Evolutionary conservation across 2,888 invertebrate species (phyloP), one percentile per base, ranked within the genome.

Genomic region (Drosophila crucigera): DNA sequence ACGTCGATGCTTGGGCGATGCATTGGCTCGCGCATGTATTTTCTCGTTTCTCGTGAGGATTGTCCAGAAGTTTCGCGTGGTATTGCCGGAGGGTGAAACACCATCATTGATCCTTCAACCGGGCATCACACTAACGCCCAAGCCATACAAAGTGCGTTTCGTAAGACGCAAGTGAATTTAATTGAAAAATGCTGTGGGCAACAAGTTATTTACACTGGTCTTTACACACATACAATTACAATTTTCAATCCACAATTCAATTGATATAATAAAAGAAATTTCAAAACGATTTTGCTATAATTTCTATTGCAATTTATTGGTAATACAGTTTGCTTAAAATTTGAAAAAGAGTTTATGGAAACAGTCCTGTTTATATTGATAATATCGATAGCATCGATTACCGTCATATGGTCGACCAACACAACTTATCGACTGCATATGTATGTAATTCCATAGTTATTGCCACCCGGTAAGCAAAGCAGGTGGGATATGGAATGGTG

Each of bases 1-100:
- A 82, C 93, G 96, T 83, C 94, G 95, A 70, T 96, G 96, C 83
- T 93, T 95, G 0, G 96, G 96, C 0, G 95, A 96, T 90, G 92
- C 94, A 0, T 90, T 96, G 72, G 96, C 96, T 0, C 94, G 94
- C 68, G 94, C 94, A 1, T 95, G 95, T 73, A 90, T 96, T 10
- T 96, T 96, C 87, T 92, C 95, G 55, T 94, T 95, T 80, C 95
- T 96, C 66, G 94, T 94, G 0, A 94, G 95, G 47, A 94, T 96
- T 37, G 92, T 96, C 83, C 94, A 95, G 81, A 94, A 94, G 62
- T 96, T 94, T 89, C 87, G 92, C 25, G 85, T 96, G 22, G 84
- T 92, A 54, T 91, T 94, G 31, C 83, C 84, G 2, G 77, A 74
- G 3, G 93, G 94, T 0, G 94, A 94, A 33, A 87, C 91, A 11